Base-by-base conservation (phyloP, 2,113 vertebrate species). In the Danio rerio region DNA sequence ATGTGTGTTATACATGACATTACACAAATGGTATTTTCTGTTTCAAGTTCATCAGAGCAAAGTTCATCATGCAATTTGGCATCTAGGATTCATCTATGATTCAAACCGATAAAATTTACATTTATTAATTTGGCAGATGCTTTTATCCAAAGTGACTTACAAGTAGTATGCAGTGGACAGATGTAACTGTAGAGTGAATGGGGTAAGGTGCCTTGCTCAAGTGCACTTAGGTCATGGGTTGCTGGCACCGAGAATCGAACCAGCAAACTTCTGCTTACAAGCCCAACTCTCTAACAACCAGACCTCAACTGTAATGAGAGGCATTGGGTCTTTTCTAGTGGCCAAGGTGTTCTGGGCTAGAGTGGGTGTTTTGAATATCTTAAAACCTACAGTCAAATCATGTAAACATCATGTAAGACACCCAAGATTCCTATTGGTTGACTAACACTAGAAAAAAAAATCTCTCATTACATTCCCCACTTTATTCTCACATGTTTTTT, bases 31-130 rank as follows among this genome's bases (percentile, higher is more conserved):
- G 9, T 45, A 42, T 78, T 56, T 78, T 45, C 55, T 78, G n/a
- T 45, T 78, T 68, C 45, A 69, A 69, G 45, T 61, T 78, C 76
- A 78, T 62, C 76, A 7, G 62, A 79, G 45, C 43, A 68, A 68
- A 68, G 65, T 10, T 45, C 65, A 42, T 68, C 7, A 68, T 68
- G 42, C 42, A 18, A 10, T 68, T 68, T 68, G 42, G 15, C 42
- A 68, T 68, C 65, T 68, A 68, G 65, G 42, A 15, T 68, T 62
- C 8, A 16, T 68, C 63, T 45, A 16, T 42, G 63, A 66, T 15
- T 68, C 40, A 68, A 68, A 18, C 63, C 5, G 63, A 43, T 66
- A 12, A 66, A 66, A 66, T 31, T 31, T 31, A 31, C 31, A 31
- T 31, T 31, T 31, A 31, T 31, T 31, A 31, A 31, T 31, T 31